phyloP scores from a whole-genome alignment of 2,113 vertebrate species.

The Campylomormyrus tamandua region DNA sequence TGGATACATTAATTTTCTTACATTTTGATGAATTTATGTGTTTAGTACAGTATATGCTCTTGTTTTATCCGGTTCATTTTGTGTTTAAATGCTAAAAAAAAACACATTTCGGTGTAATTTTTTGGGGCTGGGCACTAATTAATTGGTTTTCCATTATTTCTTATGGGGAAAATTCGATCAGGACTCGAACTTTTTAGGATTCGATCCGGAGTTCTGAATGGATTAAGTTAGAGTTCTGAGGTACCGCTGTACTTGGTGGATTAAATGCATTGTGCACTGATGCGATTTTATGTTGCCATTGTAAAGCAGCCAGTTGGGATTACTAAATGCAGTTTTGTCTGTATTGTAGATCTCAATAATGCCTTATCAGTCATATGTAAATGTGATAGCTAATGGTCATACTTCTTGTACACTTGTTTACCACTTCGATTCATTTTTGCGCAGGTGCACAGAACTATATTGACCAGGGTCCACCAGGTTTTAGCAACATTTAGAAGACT shows the following conservation, averaged over 20 bases:
- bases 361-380: not conserved
- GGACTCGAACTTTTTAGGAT: too few species aligned
- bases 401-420: not conserved
- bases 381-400: not conserved
- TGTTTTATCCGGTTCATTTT: too few species aligned
- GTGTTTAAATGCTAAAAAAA: too few species aligned
- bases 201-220: too few species aligned
- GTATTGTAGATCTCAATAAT: not conserved
- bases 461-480: not conserved
- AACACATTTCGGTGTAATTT: too few species aligned
- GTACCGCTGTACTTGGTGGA: not conserved
- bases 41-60: too few species aligned
- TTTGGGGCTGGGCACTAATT: too few species aligned
- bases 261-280: not conserved
- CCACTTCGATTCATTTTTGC: not conserved
- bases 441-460: not conserved
- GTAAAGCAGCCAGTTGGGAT: not conserved
- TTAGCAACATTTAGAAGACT: not conserved
- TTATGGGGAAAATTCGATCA: too few species aligned
- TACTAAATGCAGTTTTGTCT: not conserved
- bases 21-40: too few species aligned
- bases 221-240: too few species aligned
- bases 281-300: not conserved
- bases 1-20: too few species aligned
- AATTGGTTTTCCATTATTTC: too few species aligned